Base-by-base conservation (phyloP, 1,140 invertebrate species). In the Drosophila subobscura region DNA sequence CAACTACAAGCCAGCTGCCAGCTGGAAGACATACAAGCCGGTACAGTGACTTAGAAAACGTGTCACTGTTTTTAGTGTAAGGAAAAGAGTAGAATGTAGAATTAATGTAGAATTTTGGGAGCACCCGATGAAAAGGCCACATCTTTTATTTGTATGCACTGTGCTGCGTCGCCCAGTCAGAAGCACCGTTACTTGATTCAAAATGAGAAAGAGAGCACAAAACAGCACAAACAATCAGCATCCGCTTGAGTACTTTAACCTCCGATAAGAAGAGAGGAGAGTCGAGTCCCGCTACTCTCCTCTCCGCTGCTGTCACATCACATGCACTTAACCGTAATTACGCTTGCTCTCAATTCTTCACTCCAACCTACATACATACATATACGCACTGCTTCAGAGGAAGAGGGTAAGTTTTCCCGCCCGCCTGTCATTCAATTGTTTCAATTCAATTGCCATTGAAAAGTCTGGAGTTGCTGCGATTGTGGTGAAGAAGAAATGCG, bases 291-390 rank as follows among this genome's bases (percentile, higher is more conserved):
- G 16, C 44, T 7, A 4, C 61, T 22, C 23, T 3, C n/a, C 61
- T 25, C n/a, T 45, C 53, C 55, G 65, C 65, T 67, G 65, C 54
- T 41, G 49, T 12, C 65, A 66, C 61, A 68, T 68, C 64, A 16
- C 3, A 23, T 12, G 54, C 50, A 66, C 60, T 66, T 68, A 51
- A 29, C 29, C 29, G 7, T 7, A 29, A 29, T 29, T 29, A 29
- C 29, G 7, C 27, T 7, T 29, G 7, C 8, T 33, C 29, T 33
- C 29, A 29, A 6, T n/a, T 29, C 37, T 45, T 50, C 54, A 12
- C 4, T 29, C 23, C 14, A 2, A 27, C 23, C 60, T n/a, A n/a
- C n/a, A n/a, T n/a, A n/a, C n/a, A n/a, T n/a, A n/a, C n/a, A n/a
- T 47, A 20, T 37, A 4, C 25, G 16, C 25, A 40, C 47, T 67